Base-by-base conservation (phyloP, 2,888 invertebrate species). In the Caenorhabditis imperialis region DNA sequence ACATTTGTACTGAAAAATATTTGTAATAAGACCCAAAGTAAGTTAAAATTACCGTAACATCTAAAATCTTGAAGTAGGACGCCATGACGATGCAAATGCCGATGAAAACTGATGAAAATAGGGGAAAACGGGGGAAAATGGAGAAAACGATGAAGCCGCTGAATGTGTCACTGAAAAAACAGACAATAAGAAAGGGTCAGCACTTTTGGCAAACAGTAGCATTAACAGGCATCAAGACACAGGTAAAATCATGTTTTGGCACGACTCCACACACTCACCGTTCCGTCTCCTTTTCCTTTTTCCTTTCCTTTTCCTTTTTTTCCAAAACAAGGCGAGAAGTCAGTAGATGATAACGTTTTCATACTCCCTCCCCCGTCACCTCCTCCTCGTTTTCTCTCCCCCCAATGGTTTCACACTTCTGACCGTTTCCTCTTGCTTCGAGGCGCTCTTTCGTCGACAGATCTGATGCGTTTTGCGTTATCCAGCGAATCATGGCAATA, bases 241-340 rank as follows among this genome's bases (percentile, higher is more conserved):
- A 47, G 45, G 45, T 47, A 47, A 37, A 57, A 57, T 57, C 67
- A 58, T 67, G 67, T 67, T 67, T 57, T 67, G 57, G 50, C 67
- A 67, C 33, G 38, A 55, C 51, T 57, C 10, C 30, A 30, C 10
- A 7, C 55, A 65, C 67, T 57, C 67, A 67, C 67, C 57, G 67
- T 70, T 70, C 60, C 61, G 60, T 70, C 54, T 54, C 60, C 58
- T 55, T 60, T 54, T 70, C 60, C 48, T 60, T 70, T 63, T 48
- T 57, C 20, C 27, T 62, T 53, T 40, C n/a, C n/a, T 53, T 45
- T 25, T 22, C 42, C 37, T 51, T 50, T 58, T 58, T 50, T 42
- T 50, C 48, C 50, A 44, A 50, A 42, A 47, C 55, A 57, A 38
- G 60, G 60, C 54, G 60, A 60, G 60, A 70, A 61, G 54, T 60